Evolutionary conservation across 2,888 invertebrate species (phyloP), one percentile per base, ranked within the genome.

Genomic region (Noctua janthina): DNA sequence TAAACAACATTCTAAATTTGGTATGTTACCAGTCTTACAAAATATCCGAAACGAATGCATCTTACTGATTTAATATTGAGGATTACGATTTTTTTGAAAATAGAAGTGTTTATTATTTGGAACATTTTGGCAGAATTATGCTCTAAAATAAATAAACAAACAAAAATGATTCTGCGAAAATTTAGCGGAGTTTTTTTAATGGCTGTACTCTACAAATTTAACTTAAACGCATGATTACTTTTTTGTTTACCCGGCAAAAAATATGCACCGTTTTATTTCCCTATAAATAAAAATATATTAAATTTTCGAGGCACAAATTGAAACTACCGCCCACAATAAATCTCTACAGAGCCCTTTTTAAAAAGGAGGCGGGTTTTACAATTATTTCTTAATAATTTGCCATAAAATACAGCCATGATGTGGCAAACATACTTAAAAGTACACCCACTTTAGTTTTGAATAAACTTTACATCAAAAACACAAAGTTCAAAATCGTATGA

Each of bases 371-470:
- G 84, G 83, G 81, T 74, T 83, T 86, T 82, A 74, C 78, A 86
- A 90, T 90, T 87, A 91, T 86, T 91, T 88, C 87, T 87, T 89
- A 90, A 92, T 91, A 92, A 91, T 91, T 91, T 87, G 88, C 85
- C 87, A 89, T 91, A 87, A 90, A 91, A 89, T 85, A 89, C 79
- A 84, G 82, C 86, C 92, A 94, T 93, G 90, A 94, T 93, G 90
- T 93, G 92, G 91, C 89, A 80, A 75, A 81, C 78, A 86, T 82
- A 72, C 78, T 87, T 66, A 87, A 83, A 87, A 74, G 59, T 68
- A 74, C 71, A n/a, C 43, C 23, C 17, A 29, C 2, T 59, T n/a
- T 1, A 11, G 49, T 5, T 35, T 20, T 69, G 54, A 74, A 35
- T 81, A 66, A 29, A n/a, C 78, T 78, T 84, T 91, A 92, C 79